Evolutionary conservation across 2,113 vertebrate genomes (phyloP), one percentile per base, ranked within the genome.

Genomic region (Silurus meridionalis): DNA sequence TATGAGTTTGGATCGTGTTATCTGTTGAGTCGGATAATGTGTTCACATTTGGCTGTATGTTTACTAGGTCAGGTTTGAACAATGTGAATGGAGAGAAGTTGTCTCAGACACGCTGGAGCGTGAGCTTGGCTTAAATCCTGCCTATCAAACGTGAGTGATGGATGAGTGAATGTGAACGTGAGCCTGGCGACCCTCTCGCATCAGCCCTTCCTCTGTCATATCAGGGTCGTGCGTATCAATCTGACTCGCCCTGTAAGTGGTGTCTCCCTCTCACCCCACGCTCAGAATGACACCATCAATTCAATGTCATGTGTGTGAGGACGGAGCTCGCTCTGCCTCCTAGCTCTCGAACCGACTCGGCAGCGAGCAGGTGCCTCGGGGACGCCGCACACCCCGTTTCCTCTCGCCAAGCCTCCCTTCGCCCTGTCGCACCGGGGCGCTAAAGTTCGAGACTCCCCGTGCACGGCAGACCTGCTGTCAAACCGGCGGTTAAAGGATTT

Each of bases 171-270:
- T 95, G 95, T 93, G 92, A 94, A 95, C 95, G 96, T 94, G 93
- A 90, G 85, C 92, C 92, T 85, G 89, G 92, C 89, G 15, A 61
- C 57, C 28, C 28, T 28, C 74, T 74, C 64, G 64, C 82, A 82
- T 86, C 85, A 84, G 13, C 50, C 64, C 69, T 61, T 64, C 69
- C 86, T 74, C 86, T 64, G 64, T 87, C 86, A 87, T 79, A 84
- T 80, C 83, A 67, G 75, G 64, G 72, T 63, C 66, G 14, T 67
- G 37, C 61, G 37, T 83, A 87, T 85, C 84, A 87, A 74, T 74
- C 94, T 93, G 94, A 90, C 91, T 91, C 92, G 92, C 92, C 91
- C 95, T 96, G 95, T 94, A 96, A 96, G 95, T 96, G 96, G 96
- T 95, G 96, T 95, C 93, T 95, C 93, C 96, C 94, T 95, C 94